These are phyloP conservation scores for Malachius bipustulatus DNA, from an alignment of 2,888 invertebrate species.

Conservation along the genomic window DNA sequence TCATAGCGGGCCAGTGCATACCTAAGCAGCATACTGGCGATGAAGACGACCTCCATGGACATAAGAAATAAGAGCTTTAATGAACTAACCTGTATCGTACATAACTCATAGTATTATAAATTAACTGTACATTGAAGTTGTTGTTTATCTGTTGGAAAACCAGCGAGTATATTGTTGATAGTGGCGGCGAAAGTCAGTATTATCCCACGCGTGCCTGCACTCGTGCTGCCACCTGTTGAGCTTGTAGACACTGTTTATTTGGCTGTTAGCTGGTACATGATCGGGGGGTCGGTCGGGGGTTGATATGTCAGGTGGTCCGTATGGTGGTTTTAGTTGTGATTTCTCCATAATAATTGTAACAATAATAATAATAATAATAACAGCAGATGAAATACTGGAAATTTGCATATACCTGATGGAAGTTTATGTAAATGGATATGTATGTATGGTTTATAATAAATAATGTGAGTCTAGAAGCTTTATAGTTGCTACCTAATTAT, in stretches of 20 bases:
- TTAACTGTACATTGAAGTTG: constrained; percentile 34
- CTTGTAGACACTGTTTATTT: constrained; percentile 26
- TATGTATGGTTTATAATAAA: no score
- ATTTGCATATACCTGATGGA: no score
- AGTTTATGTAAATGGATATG: no score
- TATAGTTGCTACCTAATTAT: no score
- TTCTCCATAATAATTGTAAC: no score
- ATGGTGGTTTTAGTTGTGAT: constrained; percentile 6
- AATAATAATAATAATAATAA: no score
- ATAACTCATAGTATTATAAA: constrained; percentile 33
- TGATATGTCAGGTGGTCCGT: constrained; percentile 3
- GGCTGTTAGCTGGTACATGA: constrained; percentile 24
- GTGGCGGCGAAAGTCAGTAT: constrained; percentile 34
- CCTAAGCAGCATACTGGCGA: no score
- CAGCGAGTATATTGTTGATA: constrained; percentile 32
- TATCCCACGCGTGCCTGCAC: constrained; percentile 37
- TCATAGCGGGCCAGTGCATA: constrained; percentile 18
- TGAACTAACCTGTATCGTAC: constrained; percentile 34
- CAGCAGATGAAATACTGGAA: no score
- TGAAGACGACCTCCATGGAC: no score
- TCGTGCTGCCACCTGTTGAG: constrained; percentile 33
- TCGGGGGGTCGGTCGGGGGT: constrained; percentile 14
- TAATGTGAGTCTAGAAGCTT: no score
- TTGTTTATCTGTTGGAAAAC: constrained; percentile 34
- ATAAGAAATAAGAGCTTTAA: constrained; percentile 36